Conservation (phyloP, 2,888 invertebrate genomes). For the Nephrotoma flavescens region DNA sequence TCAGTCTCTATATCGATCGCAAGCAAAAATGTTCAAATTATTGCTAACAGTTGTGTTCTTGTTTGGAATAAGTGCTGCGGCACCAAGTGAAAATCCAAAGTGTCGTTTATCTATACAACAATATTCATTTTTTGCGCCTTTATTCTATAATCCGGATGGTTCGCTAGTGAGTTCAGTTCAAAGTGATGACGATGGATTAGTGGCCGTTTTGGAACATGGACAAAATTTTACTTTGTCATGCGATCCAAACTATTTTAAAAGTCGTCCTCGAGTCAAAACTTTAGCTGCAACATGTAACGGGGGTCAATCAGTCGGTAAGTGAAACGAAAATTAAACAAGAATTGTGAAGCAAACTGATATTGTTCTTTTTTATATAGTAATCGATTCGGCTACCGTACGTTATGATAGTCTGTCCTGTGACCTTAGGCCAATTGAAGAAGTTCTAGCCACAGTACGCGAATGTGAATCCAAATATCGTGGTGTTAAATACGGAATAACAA, state of each 20-base stretch:
- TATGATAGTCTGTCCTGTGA: constrained; percentile 16
- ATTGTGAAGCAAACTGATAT: background rate
- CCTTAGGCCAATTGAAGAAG: constrained; percentile 19
- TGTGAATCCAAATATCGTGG: constrained; percentile 15
- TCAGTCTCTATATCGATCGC: background rate
- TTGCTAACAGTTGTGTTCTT: background rate
- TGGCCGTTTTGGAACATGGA: constrained; percentile 6
- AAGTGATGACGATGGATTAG: constrained; percentile 5
- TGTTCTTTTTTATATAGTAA: constrained; percentile 1
- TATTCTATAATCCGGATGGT: constrained; percentile 10
- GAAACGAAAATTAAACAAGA: background rate
- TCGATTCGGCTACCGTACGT: constrained; percentile 5
- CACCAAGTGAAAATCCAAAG: background rate
- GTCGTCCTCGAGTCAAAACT: constrained; percentile 4
- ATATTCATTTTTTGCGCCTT: constrained; percentile 9
- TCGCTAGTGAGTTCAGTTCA: constrained; percentile 7
- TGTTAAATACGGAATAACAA: constrained; percentile 18
- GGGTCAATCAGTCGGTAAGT: constrained; percentile 9
- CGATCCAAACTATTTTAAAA: constrained; percentile 11
- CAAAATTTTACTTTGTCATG: constrained; percentile 9
- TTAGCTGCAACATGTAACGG: constrained; percentile 8
- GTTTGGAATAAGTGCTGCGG: background rate
- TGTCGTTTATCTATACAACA: background rate
- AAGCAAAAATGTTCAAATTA: background rate
- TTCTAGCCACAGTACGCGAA: constrained; percentile 15